Evolutionary conservation across 2,113 vertebrate genomes (phyloP).

Genomic region (Mesitornis unicolor): DNA sequence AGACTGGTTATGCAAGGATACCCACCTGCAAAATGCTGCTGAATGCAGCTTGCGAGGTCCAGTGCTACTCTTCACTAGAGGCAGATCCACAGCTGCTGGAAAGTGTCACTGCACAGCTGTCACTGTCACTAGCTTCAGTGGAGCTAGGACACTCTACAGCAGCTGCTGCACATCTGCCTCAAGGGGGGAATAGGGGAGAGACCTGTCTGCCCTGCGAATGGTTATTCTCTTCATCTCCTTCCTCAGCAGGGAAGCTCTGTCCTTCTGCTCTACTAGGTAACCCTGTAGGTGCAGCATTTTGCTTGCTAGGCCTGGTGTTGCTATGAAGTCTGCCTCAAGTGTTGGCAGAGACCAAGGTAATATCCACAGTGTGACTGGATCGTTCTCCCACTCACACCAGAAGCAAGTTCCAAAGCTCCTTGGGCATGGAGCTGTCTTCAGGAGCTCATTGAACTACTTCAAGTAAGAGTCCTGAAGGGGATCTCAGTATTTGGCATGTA

Average conservation of each 20-base stretch:
- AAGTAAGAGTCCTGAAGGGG: background rate
- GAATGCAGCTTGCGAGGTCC: background rate
- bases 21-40: background rate
- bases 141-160: background rate
- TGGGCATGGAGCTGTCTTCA: background rate
- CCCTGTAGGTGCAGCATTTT: background rate
- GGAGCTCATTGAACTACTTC: background rate
- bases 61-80: background rate
- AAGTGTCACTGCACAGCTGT: background rate
- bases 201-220: background rate
- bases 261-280: background rate
- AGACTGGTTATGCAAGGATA: background rate
- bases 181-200: rapidly evolving
- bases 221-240: background rate
- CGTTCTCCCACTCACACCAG: background rate
- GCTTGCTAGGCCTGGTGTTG: background rate
- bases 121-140: background rate
- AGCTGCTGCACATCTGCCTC: background rate
- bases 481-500: background rate
- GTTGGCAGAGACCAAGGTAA: background rate
- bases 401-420: background rate
- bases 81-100: background rate
- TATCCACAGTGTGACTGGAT: background rate
- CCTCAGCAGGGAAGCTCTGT: background rate
- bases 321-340: background rate